phyloP scores from a whole-genome alignment of 2,113 vertebrate genomes.

The Brienomyrus longianalis region DNA sequence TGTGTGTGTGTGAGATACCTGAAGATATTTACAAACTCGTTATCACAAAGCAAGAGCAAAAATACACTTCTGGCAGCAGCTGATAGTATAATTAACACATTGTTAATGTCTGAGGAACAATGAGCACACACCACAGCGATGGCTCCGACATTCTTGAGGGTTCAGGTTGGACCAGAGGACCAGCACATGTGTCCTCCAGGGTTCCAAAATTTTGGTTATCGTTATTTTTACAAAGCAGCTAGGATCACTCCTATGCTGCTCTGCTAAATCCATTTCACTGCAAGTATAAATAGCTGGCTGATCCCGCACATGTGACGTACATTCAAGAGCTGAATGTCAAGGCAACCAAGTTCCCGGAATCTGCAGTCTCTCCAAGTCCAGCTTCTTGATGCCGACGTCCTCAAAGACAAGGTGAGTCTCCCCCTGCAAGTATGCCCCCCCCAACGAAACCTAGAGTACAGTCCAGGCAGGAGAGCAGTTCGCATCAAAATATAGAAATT shows the following conservation, averaged over 20 bases:
- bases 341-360: background rate
- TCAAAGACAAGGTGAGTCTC: background rate
- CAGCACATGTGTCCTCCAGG: background rate
- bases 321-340: slow-evolving; percentile 19
- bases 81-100: background rate
- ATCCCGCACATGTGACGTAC: slow-evolving; percentile 20
- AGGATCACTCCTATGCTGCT: background rate
- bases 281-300: background rate
- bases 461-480: background rate
- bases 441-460: background rate
- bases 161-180: background rate
- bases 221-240: background rate
- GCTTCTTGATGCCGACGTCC: background rate
- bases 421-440: background rate
- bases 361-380: background rate
- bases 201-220: background rate
- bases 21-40: background rate
- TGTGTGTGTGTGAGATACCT: background rate
- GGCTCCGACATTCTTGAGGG: background rate
- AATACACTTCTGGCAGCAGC: background rate
- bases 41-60: background rate
- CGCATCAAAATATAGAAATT: background rate
- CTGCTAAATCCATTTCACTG: background rate
- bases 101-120: background rate
- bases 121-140: background rate